Evolutionary conservation across 2,797 vertebrate genomes (phyloP).

Genomic region (Acestrorhynchus altus): DNA sequence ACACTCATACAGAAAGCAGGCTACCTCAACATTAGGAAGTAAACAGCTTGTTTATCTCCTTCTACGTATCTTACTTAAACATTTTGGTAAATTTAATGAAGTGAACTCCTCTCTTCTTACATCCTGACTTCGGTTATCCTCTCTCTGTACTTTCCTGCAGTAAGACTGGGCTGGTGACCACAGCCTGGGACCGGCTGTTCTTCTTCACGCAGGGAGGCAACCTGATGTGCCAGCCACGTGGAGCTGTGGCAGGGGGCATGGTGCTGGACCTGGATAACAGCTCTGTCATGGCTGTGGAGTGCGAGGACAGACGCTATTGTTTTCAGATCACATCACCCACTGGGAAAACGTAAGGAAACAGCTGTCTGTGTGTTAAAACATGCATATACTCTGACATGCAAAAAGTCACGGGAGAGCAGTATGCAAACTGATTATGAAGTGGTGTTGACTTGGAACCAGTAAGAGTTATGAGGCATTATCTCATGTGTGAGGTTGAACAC

Average conservation of each 20-base stretch:
- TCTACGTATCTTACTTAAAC: no score
- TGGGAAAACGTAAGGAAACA: conserved; percentile 87
- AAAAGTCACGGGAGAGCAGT: no score
- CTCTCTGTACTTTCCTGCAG: conserved; percentile 68
- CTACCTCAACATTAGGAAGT: conserved; percentile 98
- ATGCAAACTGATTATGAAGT: no score
- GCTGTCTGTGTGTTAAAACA: not conserved
- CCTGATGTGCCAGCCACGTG: conserved; percentile 96
- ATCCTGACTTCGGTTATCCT: not conserved
- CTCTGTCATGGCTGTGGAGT: conserved; percentile 97
- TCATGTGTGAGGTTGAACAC: no score
- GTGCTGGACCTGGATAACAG: conserved; percentile 99
- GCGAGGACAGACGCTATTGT: conserved; percentile 96
- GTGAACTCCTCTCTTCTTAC: no score
- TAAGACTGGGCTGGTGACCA: conserved; percentile 97
- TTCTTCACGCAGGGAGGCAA: conserved; percentile 99
- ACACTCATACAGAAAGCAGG: conserved; percentile 96
- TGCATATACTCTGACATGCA: not conserved
- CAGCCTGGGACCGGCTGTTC: conserved; percentile 95
- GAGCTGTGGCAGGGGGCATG: conserved; percentile 95
- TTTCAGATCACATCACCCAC: conserved; percentile 96
- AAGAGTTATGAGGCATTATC: no score
- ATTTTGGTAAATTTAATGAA: no score
- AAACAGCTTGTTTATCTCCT: conserved; percentile 61
- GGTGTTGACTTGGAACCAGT: no score